Evolutionary conservation across 2,113 vertebrate species (phyloP).

Genomic region (Platanista minor): DNA sequence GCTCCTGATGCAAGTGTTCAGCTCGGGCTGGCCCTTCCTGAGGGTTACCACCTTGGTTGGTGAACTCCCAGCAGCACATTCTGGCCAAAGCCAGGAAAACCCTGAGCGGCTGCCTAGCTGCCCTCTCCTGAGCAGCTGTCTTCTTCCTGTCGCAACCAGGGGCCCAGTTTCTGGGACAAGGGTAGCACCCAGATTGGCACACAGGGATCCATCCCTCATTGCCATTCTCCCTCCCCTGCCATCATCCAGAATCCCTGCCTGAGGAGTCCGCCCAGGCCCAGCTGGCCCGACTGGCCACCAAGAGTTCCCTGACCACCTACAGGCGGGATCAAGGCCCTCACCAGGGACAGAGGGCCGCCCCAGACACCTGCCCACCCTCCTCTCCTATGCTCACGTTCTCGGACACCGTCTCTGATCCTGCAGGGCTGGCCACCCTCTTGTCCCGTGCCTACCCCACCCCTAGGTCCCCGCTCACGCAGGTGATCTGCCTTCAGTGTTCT

Average conservation of each 20-base stretch:
- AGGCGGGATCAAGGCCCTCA: not conserved
- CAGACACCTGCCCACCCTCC: rapidly evolving
- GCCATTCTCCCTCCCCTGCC: not conserved
- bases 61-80: not conserved
- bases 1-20: too few relatives aligned
- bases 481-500: not conserved
- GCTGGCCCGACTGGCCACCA: not conserved
- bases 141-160: not conserved
- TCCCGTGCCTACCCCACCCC: not conserved
- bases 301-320: not conserved
- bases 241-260: not conserved
- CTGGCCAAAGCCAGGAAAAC: not conserved
- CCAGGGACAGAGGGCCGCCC: not conserved
- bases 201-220: rapidly evolving
- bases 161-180: not conserved
- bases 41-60: not conserved
- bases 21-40: not conserved
- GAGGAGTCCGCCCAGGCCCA: not conserved
- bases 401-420: rapidly evolving
- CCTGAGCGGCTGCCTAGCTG: too few relatives aligned
- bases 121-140: not conserved
- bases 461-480: not conserved
- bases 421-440: not conserved
- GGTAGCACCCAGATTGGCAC: not conserved
- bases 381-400: rapidly evolving